A percentile compares a stretch with the other conserved stretches of the same genome.
Evolutionary conservation across 1,140 invertebrate genomes (phyloP).

Genomic region (Adoxophyes honmai): DNA sequence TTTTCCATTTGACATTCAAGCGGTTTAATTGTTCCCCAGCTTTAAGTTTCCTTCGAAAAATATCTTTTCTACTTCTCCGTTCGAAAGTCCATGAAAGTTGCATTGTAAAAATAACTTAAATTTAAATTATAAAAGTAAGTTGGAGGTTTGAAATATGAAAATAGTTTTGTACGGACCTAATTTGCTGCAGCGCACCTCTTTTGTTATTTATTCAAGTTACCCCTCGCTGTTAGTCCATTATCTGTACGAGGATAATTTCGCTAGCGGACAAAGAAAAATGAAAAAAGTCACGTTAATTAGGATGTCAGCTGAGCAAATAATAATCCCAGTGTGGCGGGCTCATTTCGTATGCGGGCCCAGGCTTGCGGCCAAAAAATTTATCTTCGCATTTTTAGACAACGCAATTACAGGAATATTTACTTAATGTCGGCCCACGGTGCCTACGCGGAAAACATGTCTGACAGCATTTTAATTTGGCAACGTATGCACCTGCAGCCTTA

Average conservation of each 20-base stretch:
- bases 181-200: constrained; percentile 22
- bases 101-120: constrained; percentile 27
- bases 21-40: constrained; percentile 48
- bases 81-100: constrained; percentile 21
- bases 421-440: constrained; percentile 36
- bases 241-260: constrained; percentile 40
- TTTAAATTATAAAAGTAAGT: neutral
- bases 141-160: constrained; percentile 13
- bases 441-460: constrained; percentile 30
- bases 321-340: constrained; percentile 45
- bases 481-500: constrained; percentile 18
- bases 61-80: constrained; percentile 31
- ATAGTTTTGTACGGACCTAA: constrained; percentile 12
- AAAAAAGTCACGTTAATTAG: constrained; percentile 62
- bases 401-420: constrained; percentile 62
- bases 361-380: constrained; percentile 51
- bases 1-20: constrained; percentile 43
- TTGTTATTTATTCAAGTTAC: constrained; percentile 37
- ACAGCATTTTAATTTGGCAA: constrained; percentile 28
- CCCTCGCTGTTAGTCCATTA: constrained; percentile 36
- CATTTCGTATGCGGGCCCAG: constrained; percentile 56
- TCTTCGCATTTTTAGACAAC: constrained; percentile 56
- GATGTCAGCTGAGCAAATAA: constrained; percentile 66
- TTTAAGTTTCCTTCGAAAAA: constrained; percentile 50
- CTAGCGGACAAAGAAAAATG: constrained; percentile 41